Evolutionary conservation across 2,797 vertebrate genomes (phyloP), one percentile per base, ranked within the genome.

Genomic region (Anomalospiza imberbis): DNA sequence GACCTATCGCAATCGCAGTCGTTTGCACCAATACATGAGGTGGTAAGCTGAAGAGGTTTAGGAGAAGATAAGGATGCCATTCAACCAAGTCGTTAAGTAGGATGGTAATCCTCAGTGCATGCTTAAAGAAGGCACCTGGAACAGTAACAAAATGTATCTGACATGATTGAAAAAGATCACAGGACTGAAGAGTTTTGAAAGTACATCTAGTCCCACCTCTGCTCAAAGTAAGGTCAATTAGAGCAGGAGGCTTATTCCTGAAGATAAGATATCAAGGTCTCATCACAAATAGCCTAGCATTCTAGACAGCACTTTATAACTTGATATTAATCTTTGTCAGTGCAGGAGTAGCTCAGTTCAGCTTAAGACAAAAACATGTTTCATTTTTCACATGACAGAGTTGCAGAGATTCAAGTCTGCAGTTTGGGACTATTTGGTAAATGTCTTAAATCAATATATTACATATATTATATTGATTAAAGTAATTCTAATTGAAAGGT

Each of bases 401-500:
- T 70, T 93, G 21, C 36, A 89, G 58, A 85, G 7, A 67, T 62
- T 72, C 17, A 53, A 51, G 25, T 54, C 50, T 57, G 19, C 18
- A 24, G 8, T 73, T 94, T 78, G 71, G 22, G 38, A 58, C 19
- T 63, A 22, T 63, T 91, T 81, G 29, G 66, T 67, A 94, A 94
- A 91, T 31, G 9, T 6, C 18, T 91, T 79, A 9, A 40, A 38
- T 29, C 24, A 80, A 50, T 48, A 10, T n/a, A 62, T 67, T 48
- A 40, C 13, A 40, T 40, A 13, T 40, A 60, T 14, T 40, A 13
- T 40, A 60, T 14, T 68, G 17, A 57, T 13, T 55, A 18, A 81
- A 94, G 40, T 78, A 65, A 45, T 66, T 83, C 20, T 76, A 67
- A 76, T 1, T 78, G 47, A 88, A 82, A 81, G 66, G 28, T 54